phyloP scores from a whole-genome alignment of 2,113 vertebrate genomes.

The Todiramphus chloris region DNA sequence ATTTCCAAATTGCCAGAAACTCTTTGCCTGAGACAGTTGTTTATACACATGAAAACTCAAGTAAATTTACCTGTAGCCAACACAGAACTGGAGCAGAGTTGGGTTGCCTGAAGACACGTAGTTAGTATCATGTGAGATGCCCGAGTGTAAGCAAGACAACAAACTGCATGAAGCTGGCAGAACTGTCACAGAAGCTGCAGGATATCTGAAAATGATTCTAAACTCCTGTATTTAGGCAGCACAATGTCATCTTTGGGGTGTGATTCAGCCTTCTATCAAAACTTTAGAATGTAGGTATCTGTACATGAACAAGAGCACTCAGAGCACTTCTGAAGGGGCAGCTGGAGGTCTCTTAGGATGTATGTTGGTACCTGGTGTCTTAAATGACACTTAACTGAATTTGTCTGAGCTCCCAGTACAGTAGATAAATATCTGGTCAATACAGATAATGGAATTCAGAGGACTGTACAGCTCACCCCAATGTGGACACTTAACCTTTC shows the following conservation, averaged over 20 bases:
- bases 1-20: background rate
- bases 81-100: background rate
- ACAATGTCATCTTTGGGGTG: background rate
- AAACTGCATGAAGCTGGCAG: background rate
- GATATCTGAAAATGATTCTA: background rate
- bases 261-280: background rate
- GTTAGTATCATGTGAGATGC: background rate
- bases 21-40: background rate
- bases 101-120: background rate
- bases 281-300: background rate
- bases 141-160: background rate
- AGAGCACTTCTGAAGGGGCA: background rate
- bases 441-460: background rate
- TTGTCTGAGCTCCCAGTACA: background rate
- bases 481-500: background rate
- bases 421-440: background rate
- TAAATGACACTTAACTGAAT: background rate
- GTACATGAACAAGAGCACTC: background rate
- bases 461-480: background rate
- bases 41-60: background rate
- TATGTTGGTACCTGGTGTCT: background rate
- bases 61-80: background rate
- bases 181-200: background rate
- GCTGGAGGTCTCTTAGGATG: background rate
- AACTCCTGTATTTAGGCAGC: background rate